Evolutionary conservation across 2,888 invertebrate species (phyloP), one percentile per base, ranked within the genome.

Genomic region (Eristalis arbustorum): DNA sequence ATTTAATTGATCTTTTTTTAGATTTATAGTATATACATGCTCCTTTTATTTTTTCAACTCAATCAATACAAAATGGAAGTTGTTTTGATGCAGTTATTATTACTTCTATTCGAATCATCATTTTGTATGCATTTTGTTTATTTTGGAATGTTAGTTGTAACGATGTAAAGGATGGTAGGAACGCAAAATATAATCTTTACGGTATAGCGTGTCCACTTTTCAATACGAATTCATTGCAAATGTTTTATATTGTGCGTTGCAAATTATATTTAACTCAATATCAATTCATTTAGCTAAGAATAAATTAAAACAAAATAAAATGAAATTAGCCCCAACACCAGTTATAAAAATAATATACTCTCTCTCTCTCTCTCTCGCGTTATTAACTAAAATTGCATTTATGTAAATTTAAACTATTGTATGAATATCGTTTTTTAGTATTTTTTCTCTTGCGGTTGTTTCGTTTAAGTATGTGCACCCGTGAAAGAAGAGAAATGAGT

Each of bases 41-140:
- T 49, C 49, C 68, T 61, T 62, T 40, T 56, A 22, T 40, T 56
- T 40, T 56, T 57, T 63, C 49, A 69, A 37, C 71, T 25, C 67
- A 72, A 76, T 59, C 14, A 71, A 85, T 72, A 74, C 18, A 81
- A 85, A 81, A 85, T 85, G 85, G 85, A 85, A 85, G 85, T 81
- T 74, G 18, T 59, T 1, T 69, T 73, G 49, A 49, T 40, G 49
- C n/a, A 69, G 59, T 75, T 22, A 37, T 23, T 37, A 71, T 22
- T 28, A 22, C 8, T 75, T 28, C 34, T 23, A 62, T 63, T 37
- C 18, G 22, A 25, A 63, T 37, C 13, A 64, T 42, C 13, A 14
- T 23, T 61, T 3, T 23, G 23, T 40, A 13, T 66, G 14, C 6
- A 8, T 3, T 31, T 31, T 31, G 31, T 31, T 31, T 31, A 49